Evolutionary conservation across 2,888 invertebrate species (phyloP).

Genomic region (Loripinus fragilis): DNA sequence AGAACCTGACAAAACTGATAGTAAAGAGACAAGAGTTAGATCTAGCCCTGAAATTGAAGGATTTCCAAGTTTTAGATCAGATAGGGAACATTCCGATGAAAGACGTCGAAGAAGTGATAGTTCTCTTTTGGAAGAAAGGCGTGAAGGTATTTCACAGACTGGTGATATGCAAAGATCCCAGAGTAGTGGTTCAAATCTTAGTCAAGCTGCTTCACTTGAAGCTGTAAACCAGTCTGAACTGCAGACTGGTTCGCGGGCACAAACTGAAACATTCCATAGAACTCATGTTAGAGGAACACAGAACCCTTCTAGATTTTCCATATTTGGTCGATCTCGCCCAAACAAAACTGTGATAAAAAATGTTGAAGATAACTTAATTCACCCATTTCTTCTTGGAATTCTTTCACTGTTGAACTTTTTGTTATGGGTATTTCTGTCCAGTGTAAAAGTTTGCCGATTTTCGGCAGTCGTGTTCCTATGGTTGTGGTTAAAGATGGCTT

Average conservation of each 20-base stretch:
- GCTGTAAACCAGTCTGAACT: slow-evolving; percentile 7
- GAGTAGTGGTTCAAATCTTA: slow-evolving; percentile 5
- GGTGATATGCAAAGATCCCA: slow-evolving; percentile 14
- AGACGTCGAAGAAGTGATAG: slow-evolving; percentile 6
- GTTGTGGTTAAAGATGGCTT: slow-evolving; percentile 56
- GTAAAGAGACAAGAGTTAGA: background rate
- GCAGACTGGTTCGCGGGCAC: slow-evolving; percentile 13
- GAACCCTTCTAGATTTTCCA: slow-evolving; percentile 43
- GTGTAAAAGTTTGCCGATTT: slow-evolving; percentile 51
- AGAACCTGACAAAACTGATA: background rate
- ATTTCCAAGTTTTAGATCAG: background rate
- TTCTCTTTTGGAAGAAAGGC: slow-evolving; percentile 1
- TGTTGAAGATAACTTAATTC: slow-evolving; percentile 47
- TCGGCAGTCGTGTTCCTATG: slow-evolving; percentile 56
- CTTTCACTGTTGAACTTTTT: slow-evolving; percentile 65
- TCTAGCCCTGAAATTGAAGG: slow-evolving; percentile 2
- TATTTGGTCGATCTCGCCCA: slow-evolving; percentile 49
- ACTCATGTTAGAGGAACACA: slow-evolving; percentile 30
- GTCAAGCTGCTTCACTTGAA: background rate
- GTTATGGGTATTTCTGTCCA: slow-evolving; percentile 56
- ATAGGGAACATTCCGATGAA: background rate
- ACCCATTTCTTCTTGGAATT: slow-evolving; percentile 53
- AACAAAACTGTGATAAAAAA: slow-evolving; percentile 60
- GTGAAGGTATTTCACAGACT: slow-evolving; percentile 7
- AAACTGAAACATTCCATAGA: slow-evolving; percentile 56